Evolutionary conservation across 2,113 vertebrate species (phyloP), one percentile per base, ranked within the genome.

Genomic region (Centropus unirufus): DNA sequence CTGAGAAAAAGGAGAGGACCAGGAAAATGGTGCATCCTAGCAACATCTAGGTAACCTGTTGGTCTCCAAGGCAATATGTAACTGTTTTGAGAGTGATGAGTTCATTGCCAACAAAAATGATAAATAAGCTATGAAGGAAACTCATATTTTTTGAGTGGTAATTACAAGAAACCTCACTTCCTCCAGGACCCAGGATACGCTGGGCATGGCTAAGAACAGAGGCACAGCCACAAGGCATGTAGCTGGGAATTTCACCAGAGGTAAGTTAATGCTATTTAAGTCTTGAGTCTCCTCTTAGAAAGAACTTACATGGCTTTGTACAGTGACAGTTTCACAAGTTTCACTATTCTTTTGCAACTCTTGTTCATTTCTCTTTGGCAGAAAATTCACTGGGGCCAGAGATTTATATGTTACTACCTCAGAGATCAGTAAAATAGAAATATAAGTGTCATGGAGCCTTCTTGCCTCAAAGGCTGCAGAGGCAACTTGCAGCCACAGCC

Each of bases 31-130:
- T 90, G 82, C 90, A 83, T 80, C 90, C 92, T 94, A 90, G 93
- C 88, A 85, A 95, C 82, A 92, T 55, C 58, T 72, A 93, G 93
- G 59, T 90, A 92, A 90, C 79, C 64, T 86, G 87, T 51, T 77
- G 61, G 84, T 95, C 93, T 93, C 90, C 87, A 90, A 87, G 92
- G 92, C 85, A 90, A 81, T 95, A 57, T 62, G 39, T 73, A 86
- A 76, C 94, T 85, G 90, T 66, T 95, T 75, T 54, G 82, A 94
- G 72, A 93, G 67, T 12, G 54, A 73, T 91, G 70, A 91, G 55
- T 73, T 76, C 4, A 2, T 68, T 91, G 40, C 78, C 62, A 93
- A 42, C 42, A 76, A 32, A 78, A 84, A 87, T 79, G 49, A 76
- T 78, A 93, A 82, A 87, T 49, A 84, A 88, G 51, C 72, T 32